Evolutionary conservation across 2,113 vertebrate genomes (phyloP).

Genomic region (Bucco capensis): DNA sequence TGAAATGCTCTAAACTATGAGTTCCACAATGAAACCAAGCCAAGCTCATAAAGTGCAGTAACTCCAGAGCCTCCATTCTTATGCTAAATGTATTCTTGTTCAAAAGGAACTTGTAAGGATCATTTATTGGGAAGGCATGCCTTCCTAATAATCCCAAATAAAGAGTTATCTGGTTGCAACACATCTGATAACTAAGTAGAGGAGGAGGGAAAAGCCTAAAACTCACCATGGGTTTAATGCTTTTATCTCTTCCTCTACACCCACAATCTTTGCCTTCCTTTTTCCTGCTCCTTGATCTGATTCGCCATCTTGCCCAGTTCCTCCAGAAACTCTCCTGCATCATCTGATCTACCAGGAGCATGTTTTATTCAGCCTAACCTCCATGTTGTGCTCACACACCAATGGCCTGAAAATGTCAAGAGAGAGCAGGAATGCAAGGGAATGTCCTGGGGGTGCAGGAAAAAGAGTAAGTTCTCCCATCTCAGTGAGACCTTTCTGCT

Average conservation of each 20-base stretch:
- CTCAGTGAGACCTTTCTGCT: not conserved
- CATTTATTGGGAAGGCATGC: slow-evolving; percentile 12
- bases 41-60: slow-evolving; percentile 39
- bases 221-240: not conserved
- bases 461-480: not conserved
- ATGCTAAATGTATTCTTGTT: slow-evolving; percentile 4
- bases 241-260: not conserved
- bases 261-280: not conserved
- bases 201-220: not conserved
- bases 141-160: slow-evolving; percentile 23
- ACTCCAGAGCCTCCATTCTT: slow-evolving; percentile 40
- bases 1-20: slow-evolving; percentile 23
- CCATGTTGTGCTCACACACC: not conserved
- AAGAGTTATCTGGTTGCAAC: not conserved
- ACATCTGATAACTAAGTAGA: not conserved
- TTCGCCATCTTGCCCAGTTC: not conserved
- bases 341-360: not conserved
- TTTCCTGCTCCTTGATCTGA: not conserved
- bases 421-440: not conserved
- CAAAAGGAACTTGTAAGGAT: slow-evolving; percentile 21
- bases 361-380: not conserved
- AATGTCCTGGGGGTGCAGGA: not conserved
- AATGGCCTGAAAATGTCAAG: not conserved
- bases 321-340: not conserved
- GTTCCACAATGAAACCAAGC: slow-evolving; percentile 21